phyloP scores from a whole-genome alignment of 2,888 invertebrate genomes.

The Ashinkailepas kermadecensis region DNA sequence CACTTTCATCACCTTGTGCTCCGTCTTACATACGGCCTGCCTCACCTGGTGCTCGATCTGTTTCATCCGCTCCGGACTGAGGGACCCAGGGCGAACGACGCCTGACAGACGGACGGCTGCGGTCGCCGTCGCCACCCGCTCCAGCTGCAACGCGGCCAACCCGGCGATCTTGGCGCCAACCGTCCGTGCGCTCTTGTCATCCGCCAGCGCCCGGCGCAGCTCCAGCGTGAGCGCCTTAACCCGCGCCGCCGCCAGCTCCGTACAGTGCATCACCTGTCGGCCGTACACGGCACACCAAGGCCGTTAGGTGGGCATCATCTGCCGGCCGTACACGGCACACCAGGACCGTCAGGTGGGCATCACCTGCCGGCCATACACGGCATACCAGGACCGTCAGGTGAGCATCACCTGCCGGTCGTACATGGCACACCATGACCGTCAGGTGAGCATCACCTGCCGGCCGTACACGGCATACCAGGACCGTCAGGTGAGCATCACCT shows the following conservation, averaged over 20 bases:
- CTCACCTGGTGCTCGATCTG: not conserved
- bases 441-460: no score
- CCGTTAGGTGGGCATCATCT: no score
- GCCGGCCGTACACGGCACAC: no score
- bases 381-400: no score
- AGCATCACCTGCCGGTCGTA: no score
- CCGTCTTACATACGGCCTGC: not conserved
- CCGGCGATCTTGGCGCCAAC: not conserved
- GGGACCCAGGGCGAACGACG: not conserved
- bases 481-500: no score
- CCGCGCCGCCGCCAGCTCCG: constrained; percentile 1
- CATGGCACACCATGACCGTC: no score
- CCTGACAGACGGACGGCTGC: not conserved
- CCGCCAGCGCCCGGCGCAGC: not conserved
- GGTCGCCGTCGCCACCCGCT: constrained; percentile 1
- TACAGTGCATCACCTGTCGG: not conserved
- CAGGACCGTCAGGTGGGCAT: no score
- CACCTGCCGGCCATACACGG: no score
- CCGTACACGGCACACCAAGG: no score
- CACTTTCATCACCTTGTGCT: not conserved
- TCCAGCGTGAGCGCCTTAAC: not conserved
- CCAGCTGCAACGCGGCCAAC: not conserved
- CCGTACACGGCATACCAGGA: no score
- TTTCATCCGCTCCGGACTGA: not conserved
- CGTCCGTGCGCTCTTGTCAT: not conserved